These are phyloP conservation scores for Hypotaenidia okinawae DNA, from an alignment of 2,797 vertebrate species.

Conservation along the genomic window DNA sequence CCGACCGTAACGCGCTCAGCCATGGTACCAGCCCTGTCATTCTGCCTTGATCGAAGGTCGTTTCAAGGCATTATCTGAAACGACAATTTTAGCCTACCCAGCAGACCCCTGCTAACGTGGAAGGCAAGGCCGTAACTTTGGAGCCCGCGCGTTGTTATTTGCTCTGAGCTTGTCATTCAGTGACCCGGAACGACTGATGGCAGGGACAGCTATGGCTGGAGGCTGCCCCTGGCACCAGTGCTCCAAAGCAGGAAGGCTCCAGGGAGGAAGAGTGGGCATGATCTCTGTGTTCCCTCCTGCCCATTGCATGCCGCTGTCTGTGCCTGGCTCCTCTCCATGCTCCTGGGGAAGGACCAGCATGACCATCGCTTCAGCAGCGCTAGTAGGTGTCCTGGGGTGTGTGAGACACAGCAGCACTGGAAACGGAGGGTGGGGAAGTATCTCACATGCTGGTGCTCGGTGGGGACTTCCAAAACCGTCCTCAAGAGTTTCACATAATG, in stretches of 20 bases:
- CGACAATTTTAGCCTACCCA: neutral
- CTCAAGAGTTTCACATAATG: neutral
- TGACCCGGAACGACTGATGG: neutral
- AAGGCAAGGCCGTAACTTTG: neutral
- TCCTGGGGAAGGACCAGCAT: neutral
- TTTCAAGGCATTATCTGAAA: neutral
- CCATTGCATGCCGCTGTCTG: fast-evolving
- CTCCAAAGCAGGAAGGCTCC: fast-evolving
- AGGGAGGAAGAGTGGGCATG: neutral
- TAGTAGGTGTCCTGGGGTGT: fast-evolving
- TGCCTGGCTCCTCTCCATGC: neutral
- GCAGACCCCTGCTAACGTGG: neutral
- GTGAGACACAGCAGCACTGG: neutral
- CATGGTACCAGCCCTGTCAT: neutral
- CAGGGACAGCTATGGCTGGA: neutral
- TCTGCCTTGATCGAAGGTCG: neutral
- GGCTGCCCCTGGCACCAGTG: neutral
- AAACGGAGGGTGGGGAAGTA: neutral
- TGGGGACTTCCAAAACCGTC: neutral
- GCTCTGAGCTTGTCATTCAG: neutral
- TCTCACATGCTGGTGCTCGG: neutral
- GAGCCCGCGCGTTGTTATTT: neutral
- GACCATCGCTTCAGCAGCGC: neutral
- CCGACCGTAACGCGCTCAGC: neutral
- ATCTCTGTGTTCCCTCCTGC: neutral